These are phyloP conservation scores for Sebastes diploproa DNA, from an alignment of 2,797 vertebrate genomes.

Conservation along the genomic window DNA sequence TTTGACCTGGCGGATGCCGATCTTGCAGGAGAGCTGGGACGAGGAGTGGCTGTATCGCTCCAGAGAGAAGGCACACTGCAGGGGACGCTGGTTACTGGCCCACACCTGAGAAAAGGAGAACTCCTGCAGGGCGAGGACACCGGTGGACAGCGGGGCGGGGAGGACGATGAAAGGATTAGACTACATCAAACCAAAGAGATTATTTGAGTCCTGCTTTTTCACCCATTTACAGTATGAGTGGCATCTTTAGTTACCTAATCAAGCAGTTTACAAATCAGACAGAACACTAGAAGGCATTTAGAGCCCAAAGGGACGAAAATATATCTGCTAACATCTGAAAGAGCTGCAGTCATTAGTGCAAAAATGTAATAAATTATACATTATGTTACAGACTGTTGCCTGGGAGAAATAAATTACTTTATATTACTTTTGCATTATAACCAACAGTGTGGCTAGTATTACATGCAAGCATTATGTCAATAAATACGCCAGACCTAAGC, in stretches of 20 bases:
- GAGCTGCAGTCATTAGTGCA: constrained; percentile 13
- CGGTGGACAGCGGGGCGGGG: constrained; percentile 9
- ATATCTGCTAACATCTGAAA: neutral
- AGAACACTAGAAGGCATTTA: constrained; percentile 9
- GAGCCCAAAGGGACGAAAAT: neutral
- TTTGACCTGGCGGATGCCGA: constrained; percentile 91
- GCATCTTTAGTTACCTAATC: constrained; percentile 65
- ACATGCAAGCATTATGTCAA: neutral
- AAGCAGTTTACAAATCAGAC: constrained; percentile 31
- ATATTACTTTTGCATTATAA: neutral
- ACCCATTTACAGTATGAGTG: constrained; percentile 62
- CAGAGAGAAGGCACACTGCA: constrained; percentile 94
- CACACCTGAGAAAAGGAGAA: constrained; percentile 94
- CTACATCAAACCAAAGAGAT: constrained; percentile 48
- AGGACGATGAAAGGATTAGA: constrained; percentile 39
- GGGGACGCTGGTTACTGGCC: constrained; percentile 87
- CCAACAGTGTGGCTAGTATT: neutral
- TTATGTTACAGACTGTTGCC: constrained; percentile 12
- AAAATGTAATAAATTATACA: neutral
- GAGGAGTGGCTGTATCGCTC: constrained; percentile 90
- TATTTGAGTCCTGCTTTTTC: constrained; percentile 36
- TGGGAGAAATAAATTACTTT: constrained; percentile 9
- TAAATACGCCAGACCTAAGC: neutral
- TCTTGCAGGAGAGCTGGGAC: constrained; percentile 91
- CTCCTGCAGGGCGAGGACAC: constrained; percentile 79